phyloP scores from a whole-genome alignment of 2,888 invertebrate genomes.

The Pristionchus japonicus region DNA sequence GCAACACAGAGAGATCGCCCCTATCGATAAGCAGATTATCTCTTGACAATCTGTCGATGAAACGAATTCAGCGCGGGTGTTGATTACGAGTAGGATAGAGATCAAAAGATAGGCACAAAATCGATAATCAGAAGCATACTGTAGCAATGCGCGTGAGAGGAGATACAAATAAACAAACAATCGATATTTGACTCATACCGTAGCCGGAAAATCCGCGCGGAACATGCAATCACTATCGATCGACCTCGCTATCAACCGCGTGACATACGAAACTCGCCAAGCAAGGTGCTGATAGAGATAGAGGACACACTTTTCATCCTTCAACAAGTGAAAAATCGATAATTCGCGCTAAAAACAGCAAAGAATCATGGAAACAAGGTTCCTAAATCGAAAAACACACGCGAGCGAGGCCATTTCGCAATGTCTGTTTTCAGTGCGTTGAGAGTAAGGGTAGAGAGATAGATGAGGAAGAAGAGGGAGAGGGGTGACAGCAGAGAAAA shows the following conservation, averaged over 20 bases:
- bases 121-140: neutral
- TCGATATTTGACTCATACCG: too few species aligned
- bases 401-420: neutral
- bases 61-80: neutral
- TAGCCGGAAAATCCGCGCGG: neutral
- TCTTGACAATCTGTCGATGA: neutral
- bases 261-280: neutral
- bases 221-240: neutral
- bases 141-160: too few species aligned
- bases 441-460: neutral
- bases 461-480: neutral
- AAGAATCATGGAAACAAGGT: neutral
- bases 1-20: too few species aligned
- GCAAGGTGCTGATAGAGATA: neutral
- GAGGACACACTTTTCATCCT: neutral
- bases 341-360: neutral
- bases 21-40: neutral
- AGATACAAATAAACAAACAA: too few species aligned
- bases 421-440: constrained; percentile 24
- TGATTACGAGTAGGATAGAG: neutral
- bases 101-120: neutral
- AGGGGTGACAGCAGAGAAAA: neutral
- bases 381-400: neutral
- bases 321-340: neutral
- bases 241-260: neutral